phyloP scores from a whole-genome alignment of 2,113 vertebrate species.

The Asarcornis scutulata region DNA sequence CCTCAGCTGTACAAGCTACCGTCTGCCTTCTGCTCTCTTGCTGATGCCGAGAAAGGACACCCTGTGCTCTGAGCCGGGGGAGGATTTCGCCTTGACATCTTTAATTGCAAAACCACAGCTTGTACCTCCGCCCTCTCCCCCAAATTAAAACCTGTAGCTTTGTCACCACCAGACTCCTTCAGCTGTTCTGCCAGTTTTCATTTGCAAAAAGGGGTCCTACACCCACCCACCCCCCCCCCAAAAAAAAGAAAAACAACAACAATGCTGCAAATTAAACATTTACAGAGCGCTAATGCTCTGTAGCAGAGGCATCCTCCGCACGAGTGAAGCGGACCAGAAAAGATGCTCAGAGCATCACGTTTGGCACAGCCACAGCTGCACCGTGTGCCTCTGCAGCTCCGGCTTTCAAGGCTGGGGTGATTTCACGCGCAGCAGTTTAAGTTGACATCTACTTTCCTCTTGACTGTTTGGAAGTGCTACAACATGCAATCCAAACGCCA shows the following conservation, averaged over 20 bases:
- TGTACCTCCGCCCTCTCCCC: not conserved
- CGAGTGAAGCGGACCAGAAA: slow-evolving; percentile 27
- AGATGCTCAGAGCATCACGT: not conserved
- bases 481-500: accelerated
- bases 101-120: not conserved
- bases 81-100: not conserved
- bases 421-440: not conserved
- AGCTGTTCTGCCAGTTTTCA: not conserved
- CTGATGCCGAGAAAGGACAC: slow-evolving; percentile 37
- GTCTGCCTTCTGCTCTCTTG: slow-evolving; percentile 15
- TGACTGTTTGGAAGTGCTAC: not conserved
- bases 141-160: slow-evolving; percentile 18
- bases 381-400: accelerated
- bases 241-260: not conserved
- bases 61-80: not conserved
- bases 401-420: not conserved
- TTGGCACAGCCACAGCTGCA: not conserved
- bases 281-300: not conserved
- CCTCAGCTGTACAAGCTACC: slow-evolving; percentile 27
- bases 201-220: not conserved
- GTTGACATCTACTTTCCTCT: not conserved
- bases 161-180: slow-evolving; percentile 16
- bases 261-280: not conserved
- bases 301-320: not conserved
- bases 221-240: not conserved